Evolutionary conservation across 2,888 invertebrate genomes (phyloP), one percentile per base, ranked within the genome.

Genomic region (Vanessa cardui): DNA sequence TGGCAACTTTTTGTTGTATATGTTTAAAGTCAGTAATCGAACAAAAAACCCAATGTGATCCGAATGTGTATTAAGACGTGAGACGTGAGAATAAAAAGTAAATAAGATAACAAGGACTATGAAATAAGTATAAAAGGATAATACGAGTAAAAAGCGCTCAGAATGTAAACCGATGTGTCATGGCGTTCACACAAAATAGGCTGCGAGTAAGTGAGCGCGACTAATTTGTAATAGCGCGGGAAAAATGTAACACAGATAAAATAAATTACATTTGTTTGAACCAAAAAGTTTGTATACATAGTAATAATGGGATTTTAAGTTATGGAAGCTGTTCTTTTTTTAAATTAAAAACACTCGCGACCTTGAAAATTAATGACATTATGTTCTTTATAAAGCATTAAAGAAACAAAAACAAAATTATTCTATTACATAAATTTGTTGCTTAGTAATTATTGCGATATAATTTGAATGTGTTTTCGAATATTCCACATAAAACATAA

Each of bases 151-250:
- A 63, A 56, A 66, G 68, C 68, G 61, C 47, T 58, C 21, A 69
- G 50, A 65, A 62, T 44, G 54, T 54, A 62, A 59, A 58, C 44
- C 59, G 56, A 64, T 45, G 49, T 60, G 68, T 62, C 68, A 67
- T 45, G 54, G 59, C n/a, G 67, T 65, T 65, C 65, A 76, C 72
- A 73, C 67, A 60, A 62, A 45, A 54, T 58, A 67, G 50, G 52
- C 74, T 78, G 86, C 61, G 52, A 56, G 62, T 61, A 90, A 90
- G 88, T 89, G 88, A 88, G 89, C 90, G 88, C 73, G 78, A 75
- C 89, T 80, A 90, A 91, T 90, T 81, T 71, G 82, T 91, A 90
- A 90, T 91, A 75, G 73, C 84, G 82, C 83, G 86, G 87, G 87
- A 86, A 87, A 70, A 72, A 65, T 70, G 59, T 52, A 71, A 50